phyloP scores from a whole-genome alignment of 2,113 vertebrate species.

The Aegithalos caudatus region DNA sequence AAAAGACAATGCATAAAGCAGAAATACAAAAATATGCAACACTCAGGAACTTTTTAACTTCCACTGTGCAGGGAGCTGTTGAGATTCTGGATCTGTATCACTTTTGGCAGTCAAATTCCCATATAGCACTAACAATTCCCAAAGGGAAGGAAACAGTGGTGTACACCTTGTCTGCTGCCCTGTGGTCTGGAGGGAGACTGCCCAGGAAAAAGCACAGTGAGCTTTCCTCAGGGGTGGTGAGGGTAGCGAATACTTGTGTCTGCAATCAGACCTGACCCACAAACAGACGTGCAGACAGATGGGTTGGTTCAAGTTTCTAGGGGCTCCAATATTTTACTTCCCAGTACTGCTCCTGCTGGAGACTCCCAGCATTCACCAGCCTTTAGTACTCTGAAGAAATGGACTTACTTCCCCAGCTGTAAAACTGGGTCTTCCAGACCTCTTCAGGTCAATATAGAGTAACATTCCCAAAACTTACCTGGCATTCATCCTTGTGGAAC shows the following conservation, averaged over 20 bases:
- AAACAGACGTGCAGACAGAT: rapidly evolving
- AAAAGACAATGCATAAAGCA: background rate
- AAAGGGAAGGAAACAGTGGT: background rate
- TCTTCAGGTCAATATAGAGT: background rate
- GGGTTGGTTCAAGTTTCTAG: background rate
- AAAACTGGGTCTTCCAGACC: background rate
- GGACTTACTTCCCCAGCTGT: background rate
- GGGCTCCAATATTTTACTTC: background rate
- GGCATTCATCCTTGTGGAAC: background rate
- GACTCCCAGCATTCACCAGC: background rate
- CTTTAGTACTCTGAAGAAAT: background rate
- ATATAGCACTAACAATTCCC: background rate
- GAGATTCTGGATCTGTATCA: background rate
- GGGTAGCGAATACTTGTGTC: background rate
- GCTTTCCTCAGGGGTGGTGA: background rate
- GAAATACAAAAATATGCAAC: background rate
- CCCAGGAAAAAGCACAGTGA: background rate
- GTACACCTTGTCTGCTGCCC: background rate
- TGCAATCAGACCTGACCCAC: background rate
- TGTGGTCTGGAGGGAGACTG: background rate
- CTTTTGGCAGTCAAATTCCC: background rate
- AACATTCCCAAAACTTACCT: background rate
- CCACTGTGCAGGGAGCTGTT: background rate
- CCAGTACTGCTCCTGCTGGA: no score
- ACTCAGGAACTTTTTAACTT: background rate